A percentile compares a stretch with the other conserved stretches of the same genome.
These are phyloP conservation scores for Callimorpha dominula DNA, from an alignment of 2,888 invertebrate species.

Conservation along the genomic window DNA sequence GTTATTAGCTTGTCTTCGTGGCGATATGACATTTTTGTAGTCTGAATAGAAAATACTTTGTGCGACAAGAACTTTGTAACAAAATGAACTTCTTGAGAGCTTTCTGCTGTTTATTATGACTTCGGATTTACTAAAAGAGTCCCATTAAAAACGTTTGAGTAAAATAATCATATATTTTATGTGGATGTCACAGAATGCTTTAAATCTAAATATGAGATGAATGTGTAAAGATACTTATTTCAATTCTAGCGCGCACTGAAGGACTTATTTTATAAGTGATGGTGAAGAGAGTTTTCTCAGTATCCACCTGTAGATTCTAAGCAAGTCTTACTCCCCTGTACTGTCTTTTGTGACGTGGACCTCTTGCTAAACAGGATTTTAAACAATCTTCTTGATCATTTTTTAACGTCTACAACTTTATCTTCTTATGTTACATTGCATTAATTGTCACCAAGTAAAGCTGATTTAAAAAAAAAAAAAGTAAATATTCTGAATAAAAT, in stretches of 20 bases:
- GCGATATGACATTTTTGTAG: too few species aligned
- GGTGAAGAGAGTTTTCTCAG: conserved; percentile 77
- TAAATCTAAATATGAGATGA: conserved; percentile 44
- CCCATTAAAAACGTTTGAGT: not conserved
- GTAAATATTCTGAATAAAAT: not conserved
- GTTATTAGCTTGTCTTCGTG: too few species aligned
- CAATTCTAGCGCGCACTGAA: conserved; percentile 84
- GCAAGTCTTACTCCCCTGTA: conserved; percentile 65
- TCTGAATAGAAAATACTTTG: too few species aligned
- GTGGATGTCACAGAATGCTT: conserved; percentile 38
- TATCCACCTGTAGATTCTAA: conserved; percentile 76
- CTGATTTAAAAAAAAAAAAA: too few species aligned
- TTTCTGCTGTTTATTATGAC: not conserved
- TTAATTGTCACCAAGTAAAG: not conserved
- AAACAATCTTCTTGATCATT: not conserved
- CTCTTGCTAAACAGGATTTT: conserved; percentile 50
- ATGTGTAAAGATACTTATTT: conserved; percentile 67
- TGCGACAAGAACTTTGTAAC: too few species aligned
- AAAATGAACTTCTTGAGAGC: too few species aligned
- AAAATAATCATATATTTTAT: conserved; percentile 2
- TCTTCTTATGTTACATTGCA: not conserved
- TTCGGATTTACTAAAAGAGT: not conserved
- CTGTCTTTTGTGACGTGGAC: conserved; percentile 65
- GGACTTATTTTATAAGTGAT: conserved; percentile 80
- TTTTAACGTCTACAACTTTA: not conserved